phyloP scores from a whole-genome alignment of 2,888 invertebrate genomes.

The Xestoiulus laeticollis region DNA sequence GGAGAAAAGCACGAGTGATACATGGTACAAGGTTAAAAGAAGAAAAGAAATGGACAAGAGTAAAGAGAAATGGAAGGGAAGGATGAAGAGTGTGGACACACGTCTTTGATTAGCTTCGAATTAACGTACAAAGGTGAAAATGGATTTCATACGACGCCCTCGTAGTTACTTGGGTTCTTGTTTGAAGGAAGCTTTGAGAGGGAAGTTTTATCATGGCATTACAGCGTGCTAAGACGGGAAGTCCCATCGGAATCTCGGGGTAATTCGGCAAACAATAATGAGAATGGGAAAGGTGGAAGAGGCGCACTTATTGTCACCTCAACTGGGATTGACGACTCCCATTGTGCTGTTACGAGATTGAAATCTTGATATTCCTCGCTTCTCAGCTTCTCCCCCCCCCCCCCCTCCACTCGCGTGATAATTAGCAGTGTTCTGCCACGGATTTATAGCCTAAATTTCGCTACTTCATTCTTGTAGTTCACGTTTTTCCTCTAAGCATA shows the following conservation, averaged over 20 bases:
- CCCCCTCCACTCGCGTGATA: background rate
- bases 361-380: background rate
- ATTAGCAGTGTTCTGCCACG: background rate
- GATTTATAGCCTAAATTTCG: background rate
- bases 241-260: background rate
- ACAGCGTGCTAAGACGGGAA: background rate
- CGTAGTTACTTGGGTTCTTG: too few species aligned
- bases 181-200: too few species aligned
- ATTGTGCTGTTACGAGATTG: background rate
- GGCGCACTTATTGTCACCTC: constrained; percentile 17
- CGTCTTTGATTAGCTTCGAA: too few species aligned
- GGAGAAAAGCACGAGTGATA: background rate
- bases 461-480: too few species aligned
- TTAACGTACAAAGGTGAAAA: too few species aligned
- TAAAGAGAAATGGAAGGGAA: background rate
- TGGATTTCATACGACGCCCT: too few species aligned
- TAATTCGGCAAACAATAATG: background rate
- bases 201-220: too few species aligned
- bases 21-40: background rate
- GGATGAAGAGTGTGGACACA: too few species aligned
- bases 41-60: background rate
- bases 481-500: too few species aligned
- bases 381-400: too few species aligned
- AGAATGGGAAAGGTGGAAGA: background rate
- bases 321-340: constrained; percentile 19